A percentile compares a stretch with the other conserved stretches of the same genome.
Evolutionary conservation across 2,797 vertebrate genomes (phyloP).

Genomic region (Threskiornis aethiopicus): DNA sequence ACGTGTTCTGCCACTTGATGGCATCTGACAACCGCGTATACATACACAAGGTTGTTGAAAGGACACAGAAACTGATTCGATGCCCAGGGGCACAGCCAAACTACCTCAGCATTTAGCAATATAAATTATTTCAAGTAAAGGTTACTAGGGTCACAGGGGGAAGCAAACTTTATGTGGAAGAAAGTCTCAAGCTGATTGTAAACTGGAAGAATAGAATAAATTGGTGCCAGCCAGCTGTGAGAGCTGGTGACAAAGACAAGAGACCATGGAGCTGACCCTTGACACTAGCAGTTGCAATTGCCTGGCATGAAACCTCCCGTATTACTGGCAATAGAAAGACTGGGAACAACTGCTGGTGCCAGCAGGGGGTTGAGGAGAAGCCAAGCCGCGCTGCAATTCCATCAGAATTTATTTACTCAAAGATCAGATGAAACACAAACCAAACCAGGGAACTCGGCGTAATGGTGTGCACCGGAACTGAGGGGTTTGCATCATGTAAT

Average conservation of each 20-base stretch:
- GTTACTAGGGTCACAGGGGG: not conserved
- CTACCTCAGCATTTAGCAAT: not conserved
- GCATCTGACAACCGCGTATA: not conserved
- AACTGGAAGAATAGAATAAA: not conserved
- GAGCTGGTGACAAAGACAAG: conserved; percentile 33
- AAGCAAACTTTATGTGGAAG: not conserved
- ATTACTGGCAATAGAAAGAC: not conserved
- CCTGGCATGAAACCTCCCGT: conserved; percentile 3
- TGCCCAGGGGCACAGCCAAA: not conserved
- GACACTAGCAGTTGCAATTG: not conserved
- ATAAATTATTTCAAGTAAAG: not conserved
- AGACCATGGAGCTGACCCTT: conserved; percentile 1
- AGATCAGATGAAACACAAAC: not conserved
- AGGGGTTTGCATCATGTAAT: not conserved
- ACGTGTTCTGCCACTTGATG: not conserved
- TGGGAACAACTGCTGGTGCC: not conserved
- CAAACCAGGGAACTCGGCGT: fast-evolving
- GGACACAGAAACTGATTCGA: not conserved
- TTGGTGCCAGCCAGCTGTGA: conserved; percentile 38
- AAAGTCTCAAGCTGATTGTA: not conserved
- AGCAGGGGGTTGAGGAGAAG: not conserved
- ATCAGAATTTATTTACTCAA: not conserved
- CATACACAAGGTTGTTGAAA: not conserved
- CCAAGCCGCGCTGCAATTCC: not conserved
- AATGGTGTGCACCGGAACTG: not conserved